Evolutionary conservation across 2,888 invertebrate species (phyloP).

Genomic region (Synergus gifuensis): DNA sequence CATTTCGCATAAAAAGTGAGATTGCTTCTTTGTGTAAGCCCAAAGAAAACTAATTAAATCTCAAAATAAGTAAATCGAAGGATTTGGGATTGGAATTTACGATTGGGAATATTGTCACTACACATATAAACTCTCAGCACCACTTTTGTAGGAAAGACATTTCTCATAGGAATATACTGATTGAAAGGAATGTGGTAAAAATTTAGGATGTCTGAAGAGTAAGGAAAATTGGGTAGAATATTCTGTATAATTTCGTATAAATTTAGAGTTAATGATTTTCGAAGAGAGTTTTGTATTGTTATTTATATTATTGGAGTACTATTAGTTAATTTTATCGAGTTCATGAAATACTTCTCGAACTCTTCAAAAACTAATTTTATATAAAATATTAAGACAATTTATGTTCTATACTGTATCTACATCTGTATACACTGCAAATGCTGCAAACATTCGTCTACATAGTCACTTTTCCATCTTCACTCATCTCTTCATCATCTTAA

Average conservation of each 20-base stretch:
- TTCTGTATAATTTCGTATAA: background rate
- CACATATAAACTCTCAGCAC: background rate
- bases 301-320: background rate
- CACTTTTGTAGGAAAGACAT: background rate
- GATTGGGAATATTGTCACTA: background rate
- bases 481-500: no score
- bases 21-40: background rate
- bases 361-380: background rate
- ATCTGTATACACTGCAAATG: background rate
- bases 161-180: background rate
- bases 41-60: background rate
- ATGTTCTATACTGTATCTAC: background rate
- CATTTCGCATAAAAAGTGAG: background rate
- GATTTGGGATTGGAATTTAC: background rate
- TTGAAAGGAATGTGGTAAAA: background rate
- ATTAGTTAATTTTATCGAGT: background rate
- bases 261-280: background rate
- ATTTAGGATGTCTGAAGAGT: background rate
- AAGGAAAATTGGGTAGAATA: background rate
- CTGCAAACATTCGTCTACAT: no score
- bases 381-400: background rate
- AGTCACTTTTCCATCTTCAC: no score
- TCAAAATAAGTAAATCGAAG: background rate
- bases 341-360: background rate
- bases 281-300: background rate